A percentile compares a stretch with the other conserved stretches of the same genome.
These are phyloP conservation scores for Tadarida brasiliensis DNA, from an alignment of 2,797 vertebrate genomes.

Conservation along the genomic window DNA sequence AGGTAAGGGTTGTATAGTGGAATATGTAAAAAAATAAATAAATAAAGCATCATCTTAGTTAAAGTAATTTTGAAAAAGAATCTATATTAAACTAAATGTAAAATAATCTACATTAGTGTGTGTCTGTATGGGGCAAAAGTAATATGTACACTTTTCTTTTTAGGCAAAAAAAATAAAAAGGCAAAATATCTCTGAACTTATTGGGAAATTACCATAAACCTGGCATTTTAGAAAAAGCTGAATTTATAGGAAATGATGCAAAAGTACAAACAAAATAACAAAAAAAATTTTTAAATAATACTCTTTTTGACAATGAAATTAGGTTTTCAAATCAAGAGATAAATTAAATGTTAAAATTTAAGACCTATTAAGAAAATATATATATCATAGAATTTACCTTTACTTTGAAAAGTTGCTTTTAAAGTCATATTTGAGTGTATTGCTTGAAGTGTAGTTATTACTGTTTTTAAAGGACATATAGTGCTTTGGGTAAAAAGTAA, in stretches of 20 bases:
- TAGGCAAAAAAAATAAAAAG: background rate
- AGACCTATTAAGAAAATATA: background rate
- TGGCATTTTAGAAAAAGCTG: background rate
- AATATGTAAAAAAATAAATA: background rate
- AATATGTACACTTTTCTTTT: background rate
- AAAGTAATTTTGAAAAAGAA: slow-evolving; percentile 5
- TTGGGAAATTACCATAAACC: background rate
- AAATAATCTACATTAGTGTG: background rate
- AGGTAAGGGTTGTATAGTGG: background rate
- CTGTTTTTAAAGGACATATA: background rate
- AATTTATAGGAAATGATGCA: background rate
- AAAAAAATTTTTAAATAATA: background rate
- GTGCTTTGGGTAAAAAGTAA: background rate
- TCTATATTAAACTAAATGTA: background rate
- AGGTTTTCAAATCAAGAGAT: background rate
- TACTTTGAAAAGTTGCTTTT: background rate
- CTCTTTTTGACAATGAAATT: background rate
- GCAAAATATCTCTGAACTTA: background rate
- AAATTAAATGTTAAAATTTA: background rate
- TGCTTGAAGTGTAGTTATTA: background rate
- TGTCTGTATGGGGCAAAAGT: background rate
- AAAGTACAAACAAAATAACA: background rate
- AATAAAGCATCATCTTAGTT: background rate
- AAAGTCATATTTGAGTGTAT: background rate
- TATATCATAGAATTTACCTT: background rate